Base-by-base conservation (phyloP, 2,888 invertebrate genomes). In the Habrosyne pyritoides region DNA sequence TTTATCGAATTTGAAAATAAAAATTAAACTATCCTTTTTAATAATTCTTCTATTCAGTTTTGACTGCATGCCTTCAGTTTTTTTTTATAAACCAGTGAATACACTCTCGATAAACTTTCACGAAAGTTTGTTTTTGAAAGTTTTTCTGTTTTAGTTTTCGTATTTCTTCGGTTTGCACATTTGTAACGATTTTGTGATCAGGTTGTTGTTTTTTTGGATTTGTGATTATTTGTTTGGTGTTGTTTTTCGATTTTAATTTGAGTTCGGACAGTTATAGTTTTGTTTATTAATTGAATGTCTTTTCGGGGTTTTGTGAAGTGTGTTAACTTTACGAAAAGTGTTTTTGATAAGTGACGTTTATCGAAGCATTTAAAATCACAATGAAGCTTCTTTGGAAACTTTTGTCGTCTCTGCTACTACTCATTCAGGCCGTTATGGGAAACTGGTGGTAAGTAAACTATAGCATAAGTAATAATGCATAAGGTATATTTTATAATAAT, bases 371-470 rank as follows among this genome's bases (percentile, higher is more conserved):
- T 75, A 68, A 75, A 69, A 71, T 73, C 84, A 83, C 64, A 61
- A 91, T 92, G 91, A 86, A 83, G 88, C 75, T 89, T 67, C 76
- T 89, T 80, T 87, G 87, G 87, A 88, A 84, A 85, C 79, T 89
- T 71, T 69, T 88, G 71, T 86, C 83, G 66, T 82, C 75, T 63
- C 71, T 89, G 59, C 70, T 90, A 53, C 67, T 91, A 55, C 71
- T 90, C 54, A 77, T 85, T 60, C 85, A 91, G 66, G 85, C 84
- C 51, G 91, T 86, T 59, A 64, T 83, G 60, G 89, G 86, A 57
- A 90, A 87, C 61, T 92, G 91, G 91, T 92, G 91, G 91, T 92
- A 83, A 91, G 91, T 87, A 55, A 21, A 47, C 48, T 24, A 56
- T 47, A 10, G 18, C 3, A n/a, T n/a, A n/a, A n/a, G n/a, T n/a